A percentile compares a stretch with the other conserved stretches of the same genome.
phyloP scores from a whole-genome alignment of 2,113 vertebrate species.

The Calidris pygmaea region DNA sequence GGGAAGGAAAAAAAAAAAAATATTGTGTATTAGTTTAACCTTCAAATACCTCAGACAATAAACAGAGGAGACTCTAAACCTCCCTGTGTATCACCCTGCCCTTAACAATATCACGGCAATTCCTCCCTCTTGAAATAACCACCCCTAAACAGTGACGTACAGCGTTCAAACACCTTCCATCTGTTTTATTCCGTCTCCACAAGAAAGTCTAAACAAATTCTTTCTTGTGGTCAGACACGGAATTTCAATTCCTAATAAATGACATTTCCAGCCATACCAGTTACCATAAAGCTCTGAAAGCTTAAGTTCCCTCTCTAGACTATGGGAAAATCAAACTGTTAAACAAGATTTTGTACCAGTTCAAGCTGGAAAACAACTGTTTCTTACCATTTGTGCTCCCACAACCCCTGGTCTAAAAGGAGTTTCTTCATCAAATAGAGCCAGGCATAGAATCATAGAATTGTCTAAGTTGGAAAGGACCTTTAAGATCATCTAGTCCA shows the following conservation, averaged over 20 bases:
- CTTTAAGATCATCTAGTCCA: no score
- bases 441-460: no score
- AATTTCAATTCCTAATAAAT: conserved; percentile 27
- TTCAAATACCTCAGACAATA: background rate
- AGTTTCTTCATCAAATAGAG: background rate
- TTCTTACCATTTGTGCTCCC: background rate
- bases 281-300: background rate
- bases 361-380: background rate
- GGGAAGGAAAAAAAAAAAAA: background rate
- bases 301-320: background rate
- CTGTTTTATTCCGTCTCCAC: background rate
- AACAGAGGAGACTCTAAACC: background rate
- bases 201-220: background rate
- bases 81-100: background rate
- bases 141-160: background rate
- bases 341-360: background rate
- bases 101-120: background rate
- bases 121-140: background rate
- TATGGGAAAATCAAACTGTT: background rate
- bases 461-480: no score
- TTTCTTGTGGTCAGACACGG: background rate
- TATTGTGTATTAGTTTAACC: background rate
- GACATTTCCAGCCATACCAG: conserved; percentile 9
- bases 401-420: background rate
- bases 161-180: background rate